phyloP scores from a whole-genome alignment of 2,113 vertebrate genomes.

The Furnarius figulus region DNA sequence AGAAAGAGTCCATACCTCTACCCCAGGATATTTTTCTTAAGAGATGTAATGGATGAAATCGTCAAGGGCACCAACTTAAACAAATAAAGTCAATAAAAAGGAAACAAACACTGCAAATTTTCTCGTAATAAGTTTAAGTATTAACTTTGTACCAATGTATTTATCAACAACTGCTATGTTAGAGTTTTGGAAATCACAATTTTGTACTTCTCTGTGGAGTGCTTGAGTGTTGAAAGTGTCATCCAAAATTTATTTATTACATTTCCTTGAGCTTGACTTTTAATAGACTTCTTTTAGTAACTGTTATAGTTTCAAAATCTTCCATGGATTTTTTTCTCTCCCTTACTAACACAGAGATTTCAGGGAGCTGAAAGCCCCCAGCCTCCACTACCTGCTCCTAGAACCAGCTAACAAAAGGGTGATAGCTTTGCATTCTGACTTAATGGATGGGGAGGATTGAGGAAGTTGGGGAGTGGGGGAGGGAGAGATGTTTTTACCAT shows the following conservation, averaged over 20 bases:
- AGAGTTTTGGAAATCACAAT: background rate
- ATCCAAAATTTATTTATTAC: background rate
- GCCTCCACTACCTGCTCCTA: no score
- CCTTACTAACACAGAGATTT: no score
- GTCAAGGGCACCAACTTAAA: background rate
- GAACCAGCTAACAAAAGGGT: no score
- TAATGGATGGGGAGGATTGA: no score
- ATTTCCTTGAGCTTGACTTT: background rate
- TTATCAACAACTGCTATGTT: background rate
- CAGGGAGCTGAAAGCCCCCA: no score
- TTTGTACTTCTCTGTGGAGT: background rate
- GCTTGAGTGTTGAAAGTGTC: background rate
- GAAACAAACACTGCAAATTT: background rate
- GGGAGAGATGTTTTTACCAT: no score
- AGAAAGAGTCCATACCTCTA: rapidly evolving
- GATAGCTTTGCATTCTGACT: no score
- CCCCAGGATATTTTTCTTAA: background rate
- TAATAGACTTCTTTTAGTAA: background rate
- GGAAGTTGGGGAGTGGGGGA: no score
- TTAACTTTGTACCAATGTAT: background rate
- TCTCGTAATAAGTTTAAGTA: background rate
- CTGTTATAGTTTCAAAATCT: background rate
- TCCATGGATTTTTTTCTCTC: no score
- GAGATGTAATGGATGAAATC: background rate
- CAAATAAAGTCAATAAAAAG: background rate